Evolutionary conservation across 1,140 invertebrate species (phyloP), one percentile per base, ranked within the genome.

Genomic region (Babylonia areolata): DNA sequence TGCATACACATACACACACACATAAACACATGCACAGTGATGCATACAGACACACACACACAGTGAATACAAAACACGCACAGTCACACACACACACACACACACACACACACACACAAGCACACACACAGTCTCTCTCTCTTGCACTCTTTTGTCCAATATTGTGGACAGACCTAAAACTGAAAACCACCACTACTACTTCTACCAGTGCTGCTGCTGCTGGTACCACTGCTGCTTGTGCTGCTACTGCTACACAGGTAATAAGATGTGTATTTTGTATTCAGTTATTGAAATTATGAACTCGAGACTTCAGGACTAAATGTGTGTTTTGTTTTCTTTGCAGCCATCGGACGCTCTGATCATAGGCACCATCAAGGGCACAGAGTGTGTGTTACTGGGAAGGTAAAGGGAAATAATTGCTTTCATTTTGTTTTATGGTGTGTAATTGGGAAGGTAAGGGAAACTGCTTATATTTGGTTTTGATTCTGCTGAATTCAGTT

Each of bases 271-370:
- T 54, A 23, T 33, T 73, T 39, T 39, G 28, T 1, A 51, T 23
- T 23, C 51, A 35, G 33, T 9, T 46, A n/a, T 15, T 81, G 46
- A 35, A n/a, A 51, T 42, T 81, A n/a, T n/a, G n/a, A n/a, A n/a
- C n/a, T n/a, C n/a, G n/a, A n/a, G n/a, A n/a, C n/a, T n/a, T n/a
- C n/a, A n/a, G n/a, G n/a, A n/a, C n/a, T n/a, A n/a, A n/a, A n/a
- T n/a, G n/a, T 79, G 78, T 77, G 42, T 77, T n/a, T 64, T 85
- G 5, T 82, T 86, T 79, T 87, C 28, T 86, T 86, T 91, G 15
- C 91, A 96, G 84, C 97, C 98, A 0, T 99, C 98, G 0, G 97
- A 97, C 95, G 95, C 94, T 12, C 94, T 99, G 1, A 96, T 97
- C 54, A 69, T 89, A 28, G 94, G 94, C 11, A 96, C 95, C 88